Percentiles rank a stretch among this genome's conserved stretches.
These are phyloP conservation scores for Spea bombifrons DNA, from an alignment of 2,113 vertebrate genomes.

Conservation along the genomic window DNA sequence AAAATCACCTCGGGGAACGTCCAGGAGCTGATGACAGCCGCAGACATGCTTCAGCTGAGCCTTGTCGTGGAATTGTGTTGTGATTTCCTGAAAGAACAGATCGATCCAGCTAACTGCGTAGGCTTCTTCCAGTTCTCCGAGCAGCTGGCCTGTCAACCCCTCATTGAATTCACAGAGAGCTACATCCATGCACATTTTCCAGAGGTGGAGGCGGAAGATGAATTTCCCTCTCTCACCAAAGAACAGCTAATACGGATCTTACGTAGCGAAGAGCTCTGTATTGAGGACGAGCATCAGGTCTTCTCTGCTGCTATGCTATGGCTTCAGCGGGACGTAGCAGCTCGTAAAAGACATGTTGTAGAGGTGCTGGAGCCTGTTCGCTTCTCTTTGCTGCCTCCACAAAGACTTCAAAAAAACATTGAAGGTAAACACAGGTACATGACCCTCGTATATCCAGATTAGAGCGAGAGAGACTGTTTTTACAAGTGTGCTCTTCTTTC, in stretches of 20 bases:
- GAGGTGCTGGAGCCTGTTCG: conserved; percentile 90
- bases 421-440: conserved; percentile 73
- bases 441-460: no score
- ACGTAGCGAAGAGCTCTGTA: conserved; percentile 88
- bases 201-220: conserved; percentile 81
- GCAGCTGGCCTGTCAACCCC: conserved; percentile 84
- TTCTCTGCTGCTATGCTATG: conserved; percentile 91
- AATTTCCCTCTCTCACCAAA: conserved; percentile 83
- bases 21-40: conserved; percentile 91
- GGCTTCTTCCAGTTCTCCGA: conserved; percentile 95
- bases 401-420: conserved; percentile 89
- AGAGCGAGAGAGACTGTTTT: no score
- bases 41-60: conserved; percentile 92
- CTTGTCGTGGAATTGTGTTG: conserved; percentile 91
- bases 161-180: conserved; percentile 88
- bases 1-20: conserved; percentile 84
- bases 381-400: conserved; percentile 86
- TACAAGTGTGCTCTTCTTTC: neutral
- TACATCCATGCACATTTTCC: conserved; percentile 92
- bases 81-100: conserved; percentile 88
- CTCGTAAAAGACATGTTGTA: conserved; percentile 85
- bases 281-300: conserved; percentile 96
- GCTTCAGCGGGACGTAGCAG: conserved; percentile 84
- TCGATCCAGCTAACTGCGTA: conserved; percentile 89
- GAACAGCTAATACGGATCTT: conserved; percentile 87